Evolutionary conservation across 1,140 invertebrate species (phyloP).

Genomic region (Lucilia sericata): DNA sequence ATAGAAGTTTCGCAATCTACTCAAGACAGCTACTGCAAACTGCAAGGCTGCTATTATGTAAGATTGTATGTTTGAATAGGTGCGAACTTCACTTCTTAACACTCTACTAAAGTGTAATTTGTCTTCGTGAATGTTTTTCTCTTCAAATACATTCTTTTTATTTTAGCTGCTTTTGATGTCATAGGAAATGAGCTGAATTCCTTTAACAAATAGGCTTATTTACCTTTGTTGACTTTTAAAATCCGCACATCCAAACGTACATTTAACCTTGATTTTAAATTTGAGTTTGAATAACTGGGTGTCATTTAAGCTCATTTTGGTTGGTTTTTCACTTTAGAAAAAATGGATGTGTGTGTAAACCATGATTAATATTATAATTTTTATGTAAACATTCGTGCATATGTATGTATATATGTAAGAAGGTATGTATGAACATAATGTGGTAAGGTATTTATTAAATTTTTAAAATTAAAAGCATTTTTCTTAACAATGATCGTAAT

Average conservation of each 20-base stretch:
- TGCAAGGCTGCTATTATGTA: too few relatives aligned
- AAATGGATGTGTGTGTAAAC: not conserved
- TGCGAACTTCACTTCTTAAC: constrained; percentile 37
- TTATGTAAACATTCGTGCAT: not conserved
- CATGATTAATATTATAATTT: constrained; percentile 34
- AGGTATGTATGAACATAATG: not conserved
- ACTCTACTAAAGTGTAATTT: constrained; percentile 40
- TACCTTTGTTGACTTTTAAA: constrained; percentile 10
- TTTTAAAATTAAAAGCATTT: constrained; percentile 16
- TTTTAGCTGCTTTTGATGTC: not conserved
- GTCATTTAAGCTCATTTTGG: constrained; percentile 20
- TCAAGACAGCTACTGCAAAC: too few relatives aligned
- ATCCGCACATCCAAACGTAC: not conserved
- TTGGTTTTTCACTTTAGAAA: not conserved
- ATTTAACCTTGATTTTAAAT: constrained; percentile 16
- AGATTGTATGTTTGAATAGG: constrained; percentile 27
- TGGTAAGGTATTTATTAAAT: not conserved
- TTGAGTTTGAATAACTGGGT: constrained; percentile 15
- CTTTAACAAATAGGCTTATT: constrained; percentile 43
- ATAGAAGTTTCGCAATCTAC: too few relatives aligned
- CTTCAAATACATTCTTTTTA: not conserved
- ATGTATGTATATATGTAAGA: too few relatives aligned
- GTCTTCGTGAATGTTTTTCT: constrained; percentile 6
- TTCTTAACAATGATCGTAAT: not conserved
- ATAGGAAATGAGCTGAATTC: constrained; percentile 35